phyloP scores from a whole-genome alignment of 2,113 vertebrate species.

The Strigops habroptila region DNA sequence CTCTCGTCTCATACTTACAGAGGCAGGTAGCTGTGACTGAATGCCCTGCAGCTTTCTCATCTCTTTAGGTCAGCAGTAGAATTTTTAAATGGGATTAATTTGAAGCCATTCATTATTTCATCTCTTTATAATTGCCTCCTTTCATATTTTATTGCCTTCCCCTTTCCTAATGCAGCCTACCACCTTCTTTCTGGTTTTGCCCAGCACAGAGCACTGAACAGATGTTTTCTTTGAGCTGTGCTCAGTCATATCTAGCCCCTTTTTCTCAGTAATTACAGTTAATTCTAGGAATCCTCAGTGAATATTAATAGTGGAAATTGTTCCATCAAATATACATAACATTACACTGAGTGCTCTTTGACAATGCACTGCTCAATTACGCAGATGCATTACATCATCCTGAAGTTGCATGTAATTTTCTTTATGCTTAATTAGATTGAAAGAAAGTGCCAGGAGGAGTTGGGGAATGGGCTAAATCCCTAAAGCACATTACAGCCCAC shows the following conservation, averaged over 20 bases:
- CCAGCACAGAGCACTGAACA: neutral
- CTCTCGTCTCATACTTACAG: neutral
- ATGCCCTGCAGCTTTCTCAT: neutral
- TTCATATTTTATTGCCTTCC: neutral
- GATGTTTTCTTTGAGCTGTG: slow-evolving; percentile 51
- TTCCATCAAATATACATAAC: slow-evolving; percentile 29
- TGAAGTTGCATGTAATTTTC: slow-evolving; percentile 10
- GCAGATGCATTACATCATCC: slow-evolving; percentile 36
- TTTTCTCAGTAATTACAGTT: slow-evolving; percentile 45
- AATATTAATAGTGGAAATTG: slow-evolving; percentile 50
- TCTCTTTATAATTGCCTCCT: neutral
- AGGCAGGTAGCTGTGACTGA: neutral
- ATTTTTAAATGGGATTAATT: neutral
- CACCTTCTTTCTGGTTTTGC: neutral
- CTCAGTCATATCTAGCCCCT: slow-evolving; percentile 10
- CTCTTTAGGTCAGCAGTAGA: neutral
- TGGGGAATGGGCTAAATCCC: neutral
- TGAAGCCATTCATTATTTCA: slow-evolving; percentile 7
- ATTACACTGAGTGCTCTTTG: neutral
- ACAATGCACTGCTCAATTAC: neutral
- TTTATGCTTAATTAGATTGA: slow-evolving; percentile 19
- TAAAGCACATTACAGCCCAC: neutral
- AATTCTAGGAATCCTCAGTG: slow-evolving; percentile 54
- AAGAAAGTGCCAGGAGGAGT: neutral
- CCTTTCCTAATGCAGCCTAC: neutral